Evolutionary conservation across 2,797 vertebrate genomes (phyloP).

Genomic region (Dryobates pubescens): DNA sequence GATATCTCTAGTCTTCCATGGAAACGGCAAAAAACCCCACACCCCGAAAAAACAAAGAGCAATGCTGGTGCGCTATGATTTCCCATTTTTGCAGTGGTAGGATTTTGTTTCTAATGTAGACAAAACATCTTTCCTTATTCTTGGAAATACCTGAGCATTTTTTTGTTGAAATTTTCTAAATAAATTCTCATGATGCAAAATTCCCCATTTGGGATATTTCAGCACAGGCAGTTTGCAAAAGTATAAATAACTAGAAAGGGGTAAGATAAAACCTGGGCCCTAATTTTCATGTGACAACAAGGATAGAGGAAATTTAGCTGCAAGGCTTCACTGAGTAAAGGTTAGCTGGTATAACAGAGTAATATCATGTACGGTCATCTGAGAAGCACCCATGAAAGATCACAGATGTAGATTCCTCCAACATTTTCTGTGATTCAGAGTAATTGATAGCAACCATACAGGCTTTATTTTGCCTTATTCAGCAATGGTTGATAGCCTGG

Average conservation of each 20-base stretch:
- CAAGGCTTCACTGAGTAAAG: neutral
- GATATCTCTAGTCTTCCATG: neutral
- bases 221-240: neutral
- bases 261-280: neutral
- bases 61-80: neutral
- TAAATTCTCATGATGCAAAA: neutral
- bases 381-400: neutral
- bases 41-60: neutral
- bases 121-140: neutral
- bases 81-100: neutral
- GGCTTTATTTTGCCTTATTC: constrained; percentile 11
- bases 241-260: neutral
- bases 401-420: neutral
- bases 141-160: neutral
- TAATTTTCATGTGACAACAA: neutral
- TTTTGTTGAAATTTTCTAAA: neutral
- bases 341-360: neutral
- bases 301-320: neutral
- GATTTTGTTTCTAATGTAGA: neutral
- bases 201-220: neutral
- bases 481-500: neutral
- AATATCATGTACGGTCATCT: neutral
- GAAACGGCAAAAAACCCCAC: neutral
- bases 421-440: neutral
- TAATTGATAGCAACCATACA: neutral